Evolutionary conservation across 2,888 invertebrate genomes (phyloP).

Genomic region (Gymnocheta viridis): DNA sequence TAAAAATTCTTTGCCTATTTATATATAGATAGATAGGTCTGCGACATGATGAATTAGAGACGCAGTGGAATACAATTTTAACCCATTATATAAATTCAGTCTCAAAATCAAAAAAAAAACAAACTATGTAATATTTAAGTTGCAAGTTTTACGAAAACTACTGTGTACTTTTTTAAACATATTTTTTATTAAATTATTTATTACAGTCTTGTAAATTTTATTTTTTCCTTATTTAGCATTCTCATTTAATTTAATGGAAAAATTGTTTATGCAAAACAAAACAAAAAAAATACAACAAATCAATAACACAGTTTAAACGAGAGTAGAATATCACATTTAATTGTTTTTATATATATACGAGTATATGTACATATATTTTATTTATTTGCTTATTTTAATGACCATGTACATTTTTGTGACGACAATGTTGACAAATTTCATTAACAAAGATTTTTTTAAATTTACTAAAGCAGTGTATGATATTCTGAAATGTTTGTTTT

Average conservation of each 20-base stretch:
- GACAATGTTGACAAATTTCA: conserved; percentile 66
- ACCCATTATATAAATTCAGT: too few relatives aligned
- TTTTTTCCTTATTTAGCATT: conserved; percentile 61
- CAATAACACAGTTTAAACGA: conserved; percentile 60
- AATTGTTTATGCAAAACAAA: conserved; percentile 46
- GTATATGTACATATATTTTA: background rate
- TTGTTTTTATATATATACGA: conserved; percentile 17
- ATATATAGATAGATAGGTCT: too few relatives aligned
- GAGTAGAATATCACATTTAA: conserved; percentile 57
- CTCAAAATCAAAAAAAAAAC: too few relatives aligned
- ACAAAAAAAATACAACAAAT: conserved; percentile 39
- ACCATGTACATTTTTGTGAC: conserved; percentile 43
- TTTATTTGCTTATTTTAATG: conserved; percentile 45
- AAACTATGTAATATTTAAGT: background rate
- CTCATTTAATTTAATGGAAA: conserved; percentile 34
- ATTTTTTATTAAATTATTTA: conserved; percentile 19
- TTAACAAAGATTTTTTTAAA: conserved; percentile 17
- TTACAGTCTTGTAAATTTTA: conserved; percentile 20
- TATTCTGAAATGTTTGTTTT: conserved; percentile 30
- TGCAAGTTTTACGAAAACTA: background rate
- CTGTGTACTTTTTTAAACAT: background rate
- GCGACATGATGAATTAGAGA: too few relatives aligned
- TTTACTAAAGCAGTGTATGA: conserved; percentile 22
- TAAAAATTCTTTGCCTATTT: too few relatives aligned
- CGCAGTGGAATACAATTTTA: too few relatives aligned